phyloP scores from a whole-genome alignment of 2,113 vertebrate genomes.

The Talpa occidentalis region DNA sequence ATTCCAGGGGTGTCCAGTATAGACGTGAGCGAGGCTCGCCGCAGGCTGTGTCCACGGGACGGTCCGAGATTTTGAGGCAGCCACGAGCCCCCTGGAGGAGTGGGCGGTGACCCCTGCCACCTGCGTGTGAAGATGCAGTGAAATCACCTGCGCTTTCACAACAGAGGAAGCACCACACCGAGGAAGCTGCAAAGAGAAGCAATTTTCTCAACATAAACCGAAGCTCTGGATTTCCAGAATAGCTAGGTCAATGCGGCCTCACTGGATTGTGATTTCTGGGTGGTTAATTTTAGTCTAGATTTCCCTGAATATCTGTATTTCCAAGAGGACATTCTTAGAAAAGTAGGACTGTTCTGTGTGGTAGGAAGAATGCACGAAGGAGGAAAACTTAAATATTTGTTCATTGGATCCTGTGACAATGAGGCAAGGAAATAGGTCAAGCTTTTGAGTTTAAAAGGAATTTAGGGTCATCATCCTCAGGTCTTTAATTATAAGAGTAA shows the following conservation, averaged over 20 bases:
- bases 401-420: neutral
- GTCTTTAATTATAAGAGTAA: neutral
- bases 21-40: too few relatives aligned
- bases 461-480: neutral
- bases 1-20: too few relatives aligned
- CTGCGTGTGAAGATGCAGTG: accelerated
- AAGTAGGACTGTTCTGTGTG: neutral
- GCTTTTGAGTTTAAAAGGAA: neutral
- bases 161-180: neutral
- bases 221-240: neutral
- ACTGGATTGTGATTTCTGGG: neutral
- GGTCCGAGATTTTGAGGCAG: neutral
- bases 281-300: neutral
- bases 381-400: neutral
- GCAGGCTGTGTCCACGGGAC: too few relatives aligned
- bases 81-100: neutral
- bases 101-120: accelerated
- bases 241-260: neutral
- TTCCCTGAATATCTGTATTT: neutral
- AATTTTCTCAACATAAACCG: neutral
- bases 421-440: neutral
- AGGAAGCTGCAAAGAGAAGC: neutral
- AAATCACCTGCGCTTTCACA: too few relatives aligned
- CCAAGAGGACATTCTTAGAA: neutral
- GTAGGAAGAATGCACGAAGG: neutral